Evolutionary conservation across 2,113 vertebrate genomes (phyloP).

Genomic region (Gnathonemus longibarbis): DNA sequence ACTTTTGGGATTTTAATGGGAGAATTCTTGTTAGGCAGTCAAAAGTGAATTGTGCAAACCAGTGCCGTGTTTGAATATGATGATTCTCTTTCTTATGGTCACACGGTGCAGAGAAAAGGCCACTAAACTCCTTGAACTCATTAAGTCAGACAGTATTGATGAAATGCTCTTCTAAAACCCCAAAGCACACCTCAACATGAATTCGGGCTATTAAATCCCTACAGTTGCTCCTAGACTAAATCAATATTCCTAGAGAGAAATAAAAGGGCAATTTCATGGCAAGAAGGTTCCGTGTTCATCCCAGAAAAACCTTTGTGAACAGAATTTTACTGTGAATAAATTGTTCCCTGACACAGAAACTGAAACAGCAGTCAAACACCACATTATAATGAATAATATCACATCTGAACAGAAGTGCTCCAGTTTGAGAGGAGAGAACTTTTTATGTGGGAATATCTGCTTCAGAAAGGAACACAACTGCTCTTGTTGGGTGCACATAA

Average conservation of each 20-base stretch:
- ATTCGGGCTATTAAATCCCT: neutral
- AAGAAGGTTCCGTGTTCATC: neutral
- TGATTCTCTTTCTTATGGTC: neutral
- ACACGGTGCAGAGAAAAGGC: neutral
- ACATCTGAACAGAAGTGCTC: neutral
- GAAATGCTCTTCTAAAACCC: neutral
- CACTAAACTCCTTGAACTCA: neutral
- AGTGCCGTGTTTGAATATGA: neutral
- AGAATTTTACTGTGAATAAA: neutral
- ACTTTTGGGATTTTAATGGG: neutral
- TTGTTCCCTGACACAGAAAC: neutral
- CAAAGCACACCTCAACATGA: neutral
- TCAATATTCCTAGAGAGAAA: constrained; percentile 13
- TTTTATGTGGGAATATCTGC: neutral
- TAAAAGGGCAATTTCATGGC: neutral
- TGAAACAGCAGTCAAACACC: neutral
- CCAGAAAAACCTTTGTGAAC: neutral
- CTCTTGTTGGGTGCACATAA: too few relatives aligned
- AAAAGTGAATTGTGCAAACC: neutral
- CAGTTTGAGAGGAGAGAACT: neutral
- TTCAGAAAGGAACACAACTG: neutral
- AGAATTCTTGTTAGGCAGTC: neutral
- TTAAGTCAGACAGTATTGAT: neutral
- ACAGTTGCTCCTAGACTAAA: neutral
- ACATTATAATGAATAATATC: neutral